These are phyloP conservation scores for Rhea americana DNA, from an alignment of 2,113 vertebrate genomes.

Conservation along the genomic window DNA sequence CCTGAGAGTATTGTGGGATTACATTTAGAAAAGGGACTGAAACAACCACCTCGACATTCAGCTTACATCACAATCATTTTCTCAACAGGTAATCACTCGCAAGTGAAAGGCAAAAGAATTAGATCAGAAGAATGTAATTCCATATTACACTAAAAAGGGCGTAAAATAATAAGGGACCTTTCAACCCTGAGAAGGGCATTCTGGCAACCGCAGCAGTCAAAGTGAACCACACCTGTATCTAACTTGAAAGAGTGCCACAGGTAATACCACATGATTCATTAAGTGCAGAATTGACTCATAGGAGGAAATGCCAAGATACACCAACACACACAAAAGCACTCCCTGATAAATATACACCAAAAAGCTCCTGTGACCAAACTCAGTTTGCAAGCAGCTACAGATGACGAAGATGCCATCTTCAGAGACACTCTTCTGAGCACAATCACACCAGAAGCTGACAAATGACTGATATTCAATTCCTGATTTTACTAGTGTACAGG, in stretches of 20 bases:
- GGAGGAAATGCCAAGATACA: neutral
- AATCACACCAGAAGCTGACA: neutral
- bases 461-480: neutral
- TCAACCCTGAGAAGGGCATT: neutral
- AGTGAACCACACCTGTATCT: neutral
- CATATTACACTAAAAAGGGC: neutral
- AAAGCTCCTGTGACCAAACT: neutral
- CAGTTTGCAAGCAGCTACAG: neutral
- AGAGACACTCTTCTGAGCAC: neutral
- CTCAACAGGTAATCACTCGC: neutral
- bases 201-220: neutral
- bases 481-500: neutral
- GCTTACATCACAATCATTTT: neutral
- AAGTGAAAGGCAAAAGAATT: neutral
- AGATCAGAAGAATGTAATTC: neutral
- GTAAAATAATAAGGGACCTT: neutral
- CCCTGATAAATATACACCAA: neutral
- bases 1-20: neutral
- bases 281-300: neutral
- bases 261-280: neutral
- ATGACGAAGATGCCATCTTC: neutral
- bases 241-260: neutral
- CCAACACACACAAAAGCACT: neutral
- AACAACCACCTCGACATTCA: neutral
- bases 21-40: neutral